Percentiles rank a stretch among this genome's conserved stretches.
Conservation (phyloP, 1,140 invertebrate genomes). For the Holotrichia oblita region DNA sequence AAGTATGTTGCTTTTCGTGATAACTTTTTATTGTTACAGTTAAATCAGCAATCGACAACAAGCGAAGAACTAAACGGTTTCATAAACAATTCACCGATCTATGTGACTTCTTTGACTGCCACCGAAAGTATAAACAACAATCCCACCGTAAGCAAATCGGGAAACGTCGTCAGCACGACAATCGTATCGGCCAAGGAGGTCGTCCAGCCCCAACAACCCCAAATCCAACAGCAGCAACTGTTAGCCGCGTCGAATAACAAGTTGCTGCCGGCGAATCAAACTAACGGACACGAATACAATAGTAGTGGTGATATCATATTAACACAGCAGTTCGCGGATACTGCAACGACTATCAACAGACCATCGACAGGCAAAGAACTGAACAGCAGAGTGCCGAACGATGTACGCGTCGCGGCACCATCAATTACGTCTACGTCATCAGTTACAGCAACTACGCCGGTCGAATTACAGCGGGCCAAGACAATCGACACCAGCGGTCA, state of each 20-base stretch:
- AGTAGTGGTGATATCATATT: conserved; percentile 46
- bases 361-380: conserved; percentile 22
- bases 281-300: conserved; percentile 48
- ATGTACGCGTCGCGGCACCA: conserved; percentile 47
- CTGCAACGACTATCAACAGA: not conserved
- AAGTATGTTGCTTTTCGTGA: no score
- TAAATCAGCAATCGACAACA: conserved; percentile 69
- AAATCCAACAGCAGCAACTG: conserved; percentile 53
- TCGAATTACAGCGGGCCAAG: conserved; percentile 5
- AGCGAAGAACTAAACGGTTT: conserved; percentile 77
- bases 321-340: conserved; percentile 44
- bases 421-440: conserved; percentile 11
- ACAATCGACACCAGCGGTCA: conserved; percentile 45
- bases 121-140: conserved; percentile 67
- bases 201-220: conserved; percentile 58
- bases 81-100: conserved; percentile 78
- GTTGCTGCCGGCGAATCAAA: conserved; percentile 47
- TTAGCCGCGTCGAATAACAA: conserved; percentile 43
- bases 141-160: conserved; percentile 56
- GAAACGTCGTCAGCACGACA: conserved; percentile 51
- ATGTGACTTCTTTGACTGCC: conserved; percentile 78
- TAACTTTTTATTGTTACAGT: conserved; percentile 64
- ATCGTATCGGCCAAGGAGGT: conserved; percentile 58
- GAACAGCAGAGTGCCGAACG: conserved; percentile 52
- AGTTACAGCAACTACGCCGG: not conserved